Evolutionary conservation across 2,888 invertebrate species (phyloP), one percentile per base, ranked within the genome.

Genomic region (Griposia aprilina): DNA sequence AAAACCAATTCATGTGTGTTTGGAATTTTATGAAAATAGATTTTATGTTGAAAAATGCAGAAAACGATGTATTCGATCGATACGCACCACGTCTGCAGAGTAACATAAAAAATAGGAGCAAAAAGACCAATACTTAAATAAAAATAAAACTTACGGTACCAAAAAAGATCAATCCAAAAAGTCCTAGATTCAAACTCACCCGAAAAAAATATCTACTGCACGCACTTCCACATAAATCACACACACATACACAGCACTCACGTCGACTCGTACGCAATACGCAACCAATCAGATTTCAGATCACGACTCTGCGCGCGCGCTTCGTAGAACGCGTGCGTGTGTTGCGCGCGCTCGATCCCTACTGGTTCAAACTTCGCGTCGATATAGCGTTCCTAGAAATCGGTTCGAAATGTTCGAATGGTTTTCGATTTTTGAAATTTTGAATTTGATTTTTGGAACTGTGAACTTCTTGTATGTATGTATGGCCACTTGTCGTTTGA

Each of bases 291-390:
- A 93, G 91, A 90, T 92, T 94, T 93, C 95, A 90, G 87, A 93
- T 93, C 95, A 96, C 95, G 95, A 81, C 75, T 74, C 78, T 84
- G 89, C 90, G 88, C 84, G 91, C 91, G 92, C 91, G 91, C 90
- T 95, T 96, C 94, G 93, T 26, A 84, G 94, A 94, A 95, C 92
- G 90, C 96, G 96, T 96, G 95, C 94, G 94, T 87, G 70, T 88
- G 84, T 87, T 88, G 85, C 92, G 93, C 93, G 90, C 88, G 92
- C 93, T 90, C 90, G 80, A 87, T 80, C 81, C 81, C 81, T 83
- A 92, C 93, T 93, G 92, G 87, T 84, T 84, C 81, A 74, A 86
- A 74, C 75, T 86, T 86, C 78, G 83, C 70, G 71, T 81, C 80
- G 79, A 85, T 78, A 78, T 66, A 77, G 74, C 65, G 76, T 89